Conservation (phyloP, 2,797 vertebrate genomes). For the Agapornis canus region DNA sequence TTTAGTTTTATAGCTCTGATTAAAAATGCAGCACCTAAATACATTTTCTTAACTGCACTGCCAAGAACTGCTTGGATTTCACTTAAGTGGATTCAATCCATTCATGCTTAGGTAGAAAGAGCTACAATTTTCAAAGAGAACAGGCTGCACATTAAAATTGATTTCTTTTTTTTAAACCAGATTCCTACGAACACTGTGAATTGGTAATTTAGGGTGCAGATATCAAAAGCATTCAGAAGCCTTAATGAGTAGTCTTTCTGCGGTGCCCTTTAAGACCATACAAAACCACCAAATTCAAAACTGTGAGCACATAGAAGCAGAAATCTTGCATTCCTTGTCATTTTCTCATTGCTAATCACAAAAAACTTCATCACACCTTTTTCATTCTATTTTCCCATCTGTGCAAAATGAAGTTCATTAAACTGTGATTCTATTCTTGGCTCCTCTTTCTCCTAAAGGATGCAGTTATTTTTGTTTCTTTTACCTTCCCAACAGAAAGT, state of each 20-base stretch:
- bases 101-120: neutral
- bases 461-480: neutral
- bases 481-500: neutral
- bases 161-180: neutral
- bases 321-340: neutral
- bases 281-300: neutral
- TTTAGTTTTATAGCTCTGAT: neutral
- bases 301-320: neutral
- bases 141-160: neutral
- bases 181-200: neutral
- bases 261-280: neutral
- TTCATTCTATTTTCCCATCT: fast-evolving
- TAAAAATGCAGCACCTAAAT: neutral
- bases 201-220: neutral
- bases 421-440: neutral
- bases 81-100: neutral
- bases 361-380: neutral
- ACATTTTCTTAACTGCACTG: neutral
- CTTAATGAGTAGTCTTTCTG: neutral
- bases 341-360: neutral
- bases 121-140: neutral
- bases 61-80: neutral
- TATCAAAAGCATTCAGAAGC: neutral
- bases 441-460: neutral
- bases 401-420: neutral